phyloP scores from a whole-genome alignment of 2,888 invertebrate species.

The Melanostoma scalare region DNA sequence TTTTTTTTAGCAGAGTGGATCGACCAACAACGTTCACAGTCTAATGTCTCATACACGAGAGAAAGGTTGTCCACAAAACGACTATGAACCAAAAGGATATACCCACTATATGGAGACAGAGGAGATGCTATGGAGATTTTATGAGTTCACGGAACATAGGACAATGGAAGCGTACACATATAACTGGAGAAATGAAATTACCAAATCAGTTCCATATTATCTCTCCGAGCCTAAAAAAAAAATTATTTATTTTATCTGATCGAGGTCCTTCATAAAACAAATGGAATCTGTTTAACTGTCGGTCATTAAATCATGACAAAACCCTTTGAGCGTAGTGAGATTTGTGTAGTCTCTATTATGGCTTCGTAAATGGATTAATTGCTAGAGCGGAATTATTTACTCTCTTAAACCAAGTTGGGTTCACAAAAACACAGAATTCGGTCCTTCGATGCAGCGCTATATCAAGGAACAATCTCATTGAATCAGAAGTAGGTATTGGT shows the following conservation, averaged over 20 bases:
- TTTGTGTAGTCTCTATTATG: constrained; percentile 70
- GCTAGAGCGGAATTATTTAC: too few species aligned
- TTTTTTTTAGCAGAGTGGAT: constrained; percentile 50
- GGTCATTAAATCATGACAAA: constrained; percentile 78
- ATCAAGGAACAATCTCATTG: too few species aligned
- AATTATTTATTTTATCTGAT: constrained; percentile 77
- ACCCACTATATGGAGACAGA: constrained; percentile 17
- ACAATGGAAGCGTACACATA: constrained; percentile 54
- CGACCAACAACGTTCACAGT: constrained; percentile 33
- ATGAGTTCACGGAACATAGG: constrained; percentile 65
- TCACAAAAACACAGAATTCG: too few species aligned
- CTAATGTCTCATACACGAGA: constrained; percentile 48
- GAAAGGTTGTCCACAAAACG: constrained; percentile 42
- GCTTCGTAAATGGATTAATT: too few species aligned
- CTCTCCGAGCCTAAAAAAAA: constrained; percentile 75
- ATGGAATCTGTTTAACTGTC: constrained; percentile 80
- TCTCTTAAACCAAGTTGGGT: too few species aligned
- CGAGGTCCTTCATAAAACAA: constrained; percentile 78
- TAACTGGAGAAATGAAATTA: constrained; percentile 60
- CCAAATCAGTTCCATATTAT: constrained; percentile 64
- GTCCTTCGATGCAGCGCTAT: too few species aligned
- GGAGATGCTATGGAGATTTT: constrained; percentile 61
- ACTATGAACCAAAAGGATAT: constrained; percentile 57
- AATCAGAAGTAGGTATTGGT: too few species aligned
- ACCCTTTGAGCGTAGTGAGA: constrained; percentile 73